These are phyloP conservation scores for Meles meles DNA, from an alignment of 2,113 vertebrate genomes.

Conservation along the genomic window DNA sequence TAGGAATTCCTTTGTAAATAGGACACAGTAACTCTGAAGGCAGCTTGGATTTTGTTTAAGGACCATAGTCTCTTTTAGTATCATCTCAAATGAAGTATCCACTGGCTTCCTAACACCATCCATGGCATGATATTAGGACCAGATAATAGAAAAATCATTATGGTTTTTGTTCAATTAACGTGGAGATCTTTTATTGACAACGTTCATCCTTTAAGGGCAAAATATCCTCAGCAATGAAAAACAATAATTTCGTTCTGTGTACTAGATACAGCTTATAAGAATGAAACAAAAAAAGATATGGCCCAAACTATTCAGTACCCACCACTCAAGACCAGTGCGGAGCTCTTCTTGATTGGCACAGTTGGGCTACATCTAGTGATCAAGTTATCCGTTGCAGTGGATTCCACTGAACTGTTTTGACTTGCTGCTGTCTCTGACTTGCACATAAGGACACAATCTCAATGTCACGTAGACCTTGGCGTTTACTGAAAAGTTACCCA, in stretches of 20 bases:
- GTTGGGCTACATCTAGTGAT: not conserved
- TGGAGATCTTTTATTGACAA: conserved; percentile 22
- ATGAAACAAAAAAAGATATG: not conserved
- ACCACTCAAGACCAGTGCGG: not conserved
- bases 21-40: not conserved
- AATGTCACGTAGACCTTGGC: not conserved
- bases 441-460: not conserved
- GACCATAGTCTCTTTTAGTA: not conserved
- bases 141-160: conserved; percentile 7
- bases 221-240: not conserved
- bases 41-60: not conserved
- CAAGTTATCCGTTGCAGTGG: not conserved
- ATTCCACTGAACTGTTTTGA: not conserved
- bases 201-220: not conserved
- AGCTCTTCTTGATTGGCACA: not conserved
- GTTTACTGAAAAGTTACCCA: conserved; percentile 1
- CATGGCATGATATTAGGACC: not conserved
- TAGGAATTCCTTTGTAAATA: conserved; percentile 21
- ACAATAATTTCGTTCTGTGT: not conserved
- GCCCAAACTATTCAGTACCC: not conserved
- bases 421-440: not conserved
- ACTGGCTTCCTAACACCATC: not conserved
- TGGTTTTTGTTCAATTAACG: conserved; percentile 7
- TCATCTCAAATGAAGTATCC: conserved; percentile 8
- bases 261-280: not conserved